Evolutionary conservation across 2,888 invertebrate genomes (phyloP).

Genomic region (Hemithea aestivaria): DNA sequence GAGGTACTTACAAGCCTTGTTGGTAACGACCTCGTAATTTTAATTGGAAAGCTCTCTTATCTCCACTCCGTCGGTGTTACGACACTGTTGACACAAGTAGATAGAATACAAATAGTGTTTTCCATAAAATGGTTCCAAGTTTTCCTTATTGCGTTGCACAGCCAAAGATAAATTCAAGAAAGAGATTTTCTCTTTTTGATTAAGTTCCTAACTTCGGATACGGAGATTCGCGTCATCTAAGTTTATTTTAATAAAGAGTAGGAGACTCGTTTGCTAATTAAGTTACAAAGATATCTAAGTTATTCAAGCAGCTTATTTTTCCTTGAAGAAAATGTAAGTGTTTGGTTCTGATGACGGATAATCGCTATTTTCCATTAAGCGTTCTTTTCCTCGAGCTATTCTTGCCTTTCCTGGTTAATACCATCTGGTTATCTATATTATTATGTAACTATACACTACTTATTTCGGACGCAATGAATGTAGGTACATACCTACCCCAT

Average conservation of each 20-base stretch:
- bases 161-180: conserved; percentile 3
- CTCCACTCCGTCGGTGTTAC: conserved; percentile 12
- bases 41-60: conserved; percentile 22
- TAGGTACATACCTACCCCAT: too few relatives aligned
- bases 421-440: too few relatives aligned
- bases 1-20: conserved; percentile 8
- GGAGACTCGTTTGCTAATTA: too few relatives aligned
- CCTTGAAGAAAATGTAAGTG: too few relatives aligned
- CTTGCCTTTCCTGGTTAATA: too few relatives aligned
- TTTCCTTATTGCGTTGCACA: conserved; percentile 11
- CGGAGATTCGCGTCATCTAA: conserved; percentile 1
- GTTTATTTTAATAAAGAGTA: neutral
- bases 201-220: conserved; percentile 1
- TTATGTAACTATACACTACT: too few relatives aligned
- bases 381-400: too few relatives aligned
- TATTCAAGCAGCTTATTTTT: too few relatives aligned
- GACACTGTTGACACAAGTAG: conserved; percentile 20
- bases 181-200: conserved; percentile 2
- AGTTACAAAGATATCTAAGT: too few relatives aligned
- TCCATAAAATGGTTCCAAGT: conserved; percentile 16
- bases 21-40: conserved; percentile 11
- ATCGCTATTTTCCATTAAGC: too few relatives aligned
- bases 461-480: too few relatives aligned
- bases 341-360: too few relatives aligned
- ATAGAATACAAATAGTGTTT: conserved; percentile 20